Conservation (phyloP, 2,888 invertebrate genomes). For the Oeneis ivallda region DNA sequence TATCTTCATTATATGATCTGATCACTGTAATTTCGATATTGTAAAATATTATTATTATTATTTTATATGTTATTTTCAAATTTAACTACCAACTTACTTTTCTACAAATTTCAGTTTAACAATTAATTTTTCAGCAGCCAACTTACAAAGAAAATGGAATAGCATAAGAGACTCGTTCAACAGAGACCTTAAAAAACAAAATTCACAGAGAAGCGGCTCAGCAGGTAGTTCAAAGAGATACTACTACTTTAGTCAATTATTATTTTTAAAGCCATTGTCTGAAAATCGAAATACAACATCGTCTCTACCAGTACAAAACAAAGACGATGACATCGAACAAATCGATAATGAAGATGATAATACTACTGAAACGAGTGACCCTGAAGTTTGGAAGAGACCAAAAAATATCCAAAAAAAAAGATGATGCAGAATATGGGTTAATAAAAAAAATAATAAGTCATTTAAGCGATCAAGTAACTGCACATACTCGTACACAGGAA, state of each 20-base stretch:
- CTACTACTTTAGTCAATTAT: constrained; percentile 10
- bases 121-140: constrained; percentile 27
- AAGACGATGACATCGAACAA: constrained; percentile 9
- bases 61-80: background rate
- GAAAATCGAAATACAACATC: constrained; percentile 7
- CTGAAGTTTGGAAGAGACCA: too few species aligned
- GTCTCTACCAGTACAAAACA: constrained; percentile 7
- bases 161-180: constrained; percentile 40
- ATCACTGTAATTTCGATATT: too few species aligned
- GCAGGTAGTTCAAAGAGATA: constrained; percentile 14
- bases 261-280: constrained; percentile 1
- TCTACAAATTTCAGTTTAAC: constrained; percentile 29
- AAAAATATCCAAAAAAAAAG: too few species aligned
- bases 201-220: constrained; percentile 21
- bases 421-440: too few species aligned
- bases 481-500: too few species aligned
- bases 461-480: too few species aligned
- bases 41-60: constrained; percentile 3
- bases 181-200: constrained; percentile 35
- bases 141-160: constrained; percentile 39
- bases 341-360: constrained; percentile 6
- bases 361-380: background rate
- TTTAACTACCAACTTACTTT: too few species aligned
- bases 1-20: too few species aligned
- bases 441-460: too few species aligned